Evolutionary conservation across 1,140 invertebrate species (phyloP).

Genomic region (Aphaenogaster ashmeadi): DNA sequence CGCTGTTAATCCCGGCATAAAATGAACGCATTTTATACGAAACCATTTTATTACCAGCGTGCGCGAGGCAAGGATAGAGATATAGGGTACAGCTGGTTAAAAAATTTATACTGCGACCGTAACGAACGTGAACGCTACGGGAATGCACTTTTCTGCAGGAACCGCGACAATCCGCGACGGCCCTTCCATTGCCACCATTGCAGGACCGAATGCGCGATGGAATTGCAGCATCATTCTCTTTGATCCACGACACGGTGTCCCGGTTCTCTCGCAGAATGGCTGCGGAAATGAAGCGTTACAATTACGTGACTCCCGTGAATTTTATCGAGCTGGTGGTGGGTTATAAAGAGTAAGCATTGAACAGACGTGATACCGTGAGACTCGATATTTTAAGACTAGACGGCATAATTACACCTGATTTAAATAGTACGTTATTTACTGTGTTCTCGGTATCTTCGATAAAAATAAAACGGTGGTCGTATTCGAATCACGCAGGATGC

Average conservation of each 20-base stretch:
- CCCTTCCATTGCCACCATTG: conserved; percentile 70
- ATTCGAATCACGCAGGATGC: conserved; percentile 88
- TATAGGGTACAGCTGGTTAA: conserved; percentile 18
- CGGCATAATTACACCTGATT: conserved; percentile 13
- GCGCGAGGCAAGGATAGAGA: neutral
- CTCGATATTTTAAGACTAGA: neutral
- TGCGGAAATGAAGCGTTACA: conserved; percentile 92
- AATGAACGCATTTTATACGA: conserved; percentile 24
- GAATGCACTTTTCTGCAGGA: conserved; percentile 65
- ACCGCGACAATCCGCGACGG: conserved; percentile 59
- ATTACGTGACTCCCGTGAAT: conserved; percentile 95
- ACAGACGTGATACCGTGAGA: neutral
- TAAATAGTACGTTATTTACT: neutral
- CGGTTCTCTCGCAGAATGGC: conserved; percentile 91
- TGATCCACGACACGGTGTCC: conserved; percentile 93
- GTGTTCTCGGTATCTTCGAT: conserved; percentile 12
- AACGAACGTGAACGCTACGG: conserved; percentile 45
- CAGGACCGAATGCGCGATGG: conserved; percentile 89
- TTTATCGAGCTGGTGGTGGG: conserved; percentile 94
- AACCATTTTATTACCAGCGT: conserved; percentile 33
- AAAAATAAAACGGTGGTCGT: neutral
- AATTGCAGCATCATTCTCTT: conserved; percentile 91
- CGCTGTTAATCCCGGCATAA: conserved; percentile 14
- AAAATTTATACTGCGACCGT: conserved; percentile 44
- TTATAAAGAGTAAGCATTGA: conserved; percentile 91